Base-by-base conservation (phyloP, 2,888 invertebrate genomes). In the Steromphala cineraria region DNA sequence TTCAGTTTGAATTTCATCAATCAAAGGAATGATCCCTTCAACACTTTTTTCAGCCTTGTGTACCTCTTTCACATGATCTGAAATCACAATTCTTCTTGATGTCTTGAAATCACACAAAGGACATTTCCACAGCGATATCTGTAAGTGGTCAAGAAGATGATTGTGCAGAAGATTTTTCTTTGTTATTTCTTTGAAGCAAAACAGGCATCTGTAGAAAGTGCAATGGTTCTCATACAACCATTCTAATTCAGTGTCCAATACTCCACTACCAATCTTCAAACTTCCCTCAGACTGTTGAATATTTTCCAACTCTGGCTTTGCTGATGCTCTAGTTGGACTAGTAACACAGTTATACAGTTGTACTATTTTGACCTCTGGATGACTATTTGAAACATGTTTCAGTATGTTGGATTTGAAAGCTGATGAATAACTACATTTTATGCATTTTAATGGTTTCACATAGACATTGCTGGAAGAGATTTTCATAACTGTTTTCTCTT, bases 81-180 rank as follows among this genome's bases (percentile, higher is more conserved):
- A 55, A 17, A 76, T 40, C 21, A 28, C 17, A 31, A 17, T 31
- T 28, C 76, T 76, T 36, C 76, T 31, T 3, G 53, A 24, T n/a
- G 24, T 28, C 21, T 76, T 21, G 55, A 55, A 76, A 31, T 53
- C 55, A 55, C 76, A 76, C 5, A 28, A 8, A 13, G 19, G 28
- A 31, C 76, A 76, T 36, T 76, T 76, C 76, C 76, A 76, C 28
- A 76, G 55, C 10, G 53, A 55, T 13, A 79, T 56, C 19, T 74
- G 40, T 17, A 74, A 74, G 46, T 79, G 79, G 55, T 75, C 75
- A 19, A 79, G 24, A 10, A 79, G 21, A 46, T 79, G 79, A 31
- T 55, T 40, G 53, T 56, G 56, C 10, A 79, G 40, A 21, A 75
- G 17, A 36, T 55, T 79, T 21, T 75, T 79, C 28, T 56, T 75